phyloP scores from a whole-genome alignment of 2,113 vertebrate genomes.

The Vombatus ursinus region DNA sequence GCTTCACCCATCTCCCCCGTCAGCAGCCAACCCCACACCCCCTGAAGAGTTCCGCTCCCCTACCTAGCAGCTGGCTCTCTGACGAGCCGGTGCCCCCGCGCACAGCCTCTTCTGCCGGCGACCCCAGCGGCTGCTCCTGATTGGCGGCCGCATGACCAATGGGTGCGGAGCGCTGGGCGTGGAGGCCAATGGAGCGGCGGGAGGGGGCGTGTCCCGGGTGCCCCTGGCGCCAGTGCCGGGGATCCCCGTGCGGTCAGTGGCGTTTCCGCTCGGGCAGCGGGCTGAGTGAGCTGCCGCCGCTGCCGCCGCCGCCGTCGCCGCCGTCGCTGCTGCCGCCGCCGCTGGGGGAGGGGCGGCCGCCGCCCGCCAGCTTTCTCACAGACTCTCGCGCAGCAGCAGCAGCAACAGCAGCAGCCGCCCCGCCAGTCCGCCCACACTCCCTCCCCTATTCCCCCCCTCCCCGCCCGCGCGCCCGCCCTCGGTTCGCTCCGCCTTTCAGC shows the following conservation, averaged over 20 bases:
- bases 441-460: slow-evolving; percentile 53
- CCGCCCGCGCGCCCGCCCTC: slow-evolving; percentile 72
- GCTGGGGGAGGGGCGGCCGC: slow-evolving; percentile 78
- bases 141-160: slow-evolving; percentile 69
- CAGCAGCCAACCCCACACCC: slow-evolving; percentile 38
- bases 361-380: slow-evolving; percentile 74
- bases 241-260: slow-evolving; percentile 94
- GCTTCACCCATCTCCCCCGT: not conserved
- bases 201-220: slow-evolving; percentile 79
- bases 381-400: slow-evolving; percentile 75
- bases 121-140: slow-evolving; percentile 66
- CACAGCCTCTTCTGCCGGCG: slow-evolving; percentile 73
- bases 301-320: slow-evolving; percentile 81
- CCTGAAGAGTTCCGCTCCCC: slow-evolving; percentile 68
- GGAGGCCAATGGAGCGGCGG: slow-evolving; percentile 80
- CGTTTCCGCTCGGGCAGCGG: slow-evolving; percentile 95
- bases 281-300: slow-evolving; percentile 89
- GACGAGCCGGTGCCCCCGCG: slow-evolving; percentile 67
- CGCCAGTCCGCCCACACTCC: slow-evolving; percentile 76
- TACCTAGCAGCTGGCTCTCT: slow-evolving; percentile 79
- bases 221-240: slow-evolving; percentile 91
- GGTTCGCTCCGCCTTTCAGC: slow-evolving; percentile 81
- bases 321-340: slow-evolving; percentile 70
- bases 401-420: slow-evolving; percentile 67
- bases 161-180: slow-evolving; percentile 54